Conservation (phyloP, 1,140 invertebrate species). For the Cydia strobilella region DNA sequence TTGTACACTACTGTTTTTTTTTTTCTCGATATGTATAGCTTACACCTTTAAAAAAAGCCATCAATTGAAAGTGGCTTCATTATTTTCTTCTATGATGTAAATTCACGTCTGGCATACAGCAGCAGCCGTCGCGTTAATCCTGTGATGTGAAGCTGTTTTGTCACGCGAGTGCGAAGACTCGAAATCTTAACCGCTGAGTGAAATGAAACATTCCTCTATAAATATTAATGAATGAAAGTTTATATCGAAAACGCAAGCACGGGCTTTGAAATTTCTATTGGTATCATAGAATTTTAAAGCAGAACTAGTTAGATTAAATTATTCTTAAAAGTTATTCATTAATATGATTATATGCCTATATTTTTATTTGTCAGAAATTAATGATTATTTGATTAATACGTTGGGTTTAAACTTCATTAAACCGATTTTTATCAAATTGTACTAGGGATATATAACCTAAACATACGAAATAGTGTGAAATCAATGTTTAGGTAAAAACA, state of each 20-base stretch:
- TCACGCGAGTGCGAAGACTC: conserved; percentile 15
- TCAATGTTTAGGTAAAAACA: no score
- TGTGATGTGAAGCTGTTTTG: neutral
- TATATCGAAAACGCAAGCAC: conserved; percentile 28
- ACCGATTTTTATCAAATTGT: no score
- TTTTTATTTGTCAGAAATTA: no score
- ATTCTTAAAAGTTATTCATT: no score
- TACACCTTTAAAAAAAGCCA: neutral
- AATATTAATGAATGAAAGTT: conserved; percentile 32
- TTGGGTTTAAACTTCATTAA: no score
- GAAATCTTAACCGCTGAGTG: neutral
- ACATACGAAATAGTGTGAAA: no score
- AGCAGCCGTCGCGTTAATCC: neutral
- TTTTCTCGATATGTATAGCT: no score
- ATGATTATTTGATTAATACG: no score
- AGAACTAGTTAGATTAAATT: neutral
- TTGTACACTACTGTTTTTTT: no score
- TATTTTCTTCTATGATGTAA: conserved; percentile 5
- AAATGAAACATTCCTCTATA: conserved; percentile 28
- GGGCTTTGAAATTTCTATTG: neutral
- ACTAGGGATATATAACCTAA: no score
- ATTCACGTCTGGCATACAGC: neutral
- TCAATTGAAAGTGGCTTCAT: conserved; percentile 15
- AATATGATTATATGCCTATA: no score
- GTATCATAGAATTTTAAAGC: neutral